A percentile compares a stretch with the other conserved stretches of the same genome.
Evolutionary conservation across 1,140 invertebrate genomes (phyloP).

Genomic region (Lysiphlebus fabarum): DNA sequence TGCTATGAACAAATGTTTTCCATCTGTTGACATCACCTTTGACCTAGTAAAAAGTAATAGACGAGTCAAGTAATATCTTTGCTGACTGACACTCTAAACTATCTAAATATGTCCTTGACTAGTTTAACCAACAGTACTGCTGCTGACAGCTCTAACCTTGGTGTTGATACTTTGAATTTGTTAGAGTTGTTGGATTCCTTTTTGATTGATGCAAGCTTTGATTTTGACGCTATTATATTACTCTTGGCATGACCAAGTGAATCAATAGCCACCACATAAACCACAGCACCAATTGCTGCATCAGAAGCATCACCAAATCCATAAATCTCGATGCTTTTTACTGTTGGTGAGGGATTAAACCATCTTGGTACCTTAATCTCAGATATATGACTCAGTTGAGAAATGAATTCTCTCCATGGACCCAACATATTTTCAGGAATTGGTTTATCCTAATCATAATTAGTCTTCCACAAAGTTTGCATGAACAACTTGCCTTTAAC

Average conservation of each 20-base stretch:
- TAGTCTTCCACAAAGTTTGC: constrained; percentile 27
- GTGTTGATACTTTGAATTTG: no score
- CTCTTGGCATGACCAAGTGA: neutral
- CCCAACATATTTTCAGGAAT: constrained; percentile 22
- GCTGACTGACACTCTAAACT: neutral
- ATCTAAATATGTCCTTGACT: neutral
- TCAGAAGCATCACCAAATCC: no score
- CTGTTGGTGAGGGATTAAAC: no score
- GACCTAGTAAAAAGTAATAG: constrained; percentile 1
- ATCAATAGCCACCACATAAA: constrained; percentile 24
- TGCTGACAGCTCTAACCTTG: constrained; percentile 15
- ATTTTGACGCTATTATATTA: constrained; percentile 6
- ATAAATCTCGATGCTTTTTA: no score
- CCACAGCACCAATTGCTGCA: constrained; percentile 24
- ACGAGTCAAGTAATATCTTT: constrained; percentile 7
- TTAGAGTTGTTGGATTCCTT: constrained; percentile 2
- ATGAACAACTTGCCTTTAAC: constrained; percentile 26
- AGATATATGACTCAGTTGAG: no score
- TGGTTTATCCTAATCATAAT: constrained; percentile 26
- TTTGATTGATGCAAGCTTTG: constrained; percentile 19
- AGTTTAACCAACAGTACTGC: constrained; percentile 15
- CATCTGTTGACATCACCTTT: neutral
- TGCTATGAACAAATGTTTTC: constrained; percentile 3
- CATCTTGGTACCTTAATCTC: no score
- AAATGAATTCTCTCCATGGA: constrained; percentile 21